These are phyloP conservation scores for Bucorvus abyssinicus DNA, from an alignment of 2,797 vertebrate genomes.

Conservation along the genomic window DNA sequence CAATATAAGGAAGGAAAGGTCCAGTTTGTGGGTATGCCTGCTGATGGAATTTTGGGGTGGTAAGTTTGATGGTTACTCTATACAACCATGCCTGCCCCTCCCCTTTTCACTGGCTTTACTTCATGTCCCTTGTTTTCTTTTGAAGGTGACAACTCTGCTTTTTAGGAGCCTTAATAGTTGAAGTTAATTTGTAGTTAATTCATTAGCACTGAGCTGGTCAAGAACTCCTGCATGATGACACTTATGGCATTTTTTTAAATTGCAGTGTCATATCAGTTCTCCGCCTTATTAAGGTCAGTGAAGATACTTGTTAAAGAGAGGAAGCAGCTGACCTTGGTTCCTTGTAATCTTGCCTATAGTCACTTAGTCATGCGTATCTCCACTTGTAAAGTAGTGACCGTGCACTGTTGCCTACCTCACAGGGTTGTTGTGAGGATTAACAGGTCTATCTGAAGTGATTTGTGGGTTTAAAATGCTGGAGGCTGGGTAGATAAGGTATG, in stretches of 20 bases:
- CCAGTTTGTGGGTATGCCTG: constrained; percentile 68
- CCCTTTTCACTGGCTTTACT: constrained; percentile 46
- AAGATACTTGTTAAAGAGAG: neutral
- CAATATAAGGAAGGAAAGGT: constrained; percentile 65
- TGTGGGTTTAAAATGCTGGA: neutral
- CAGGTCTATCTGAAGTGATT: neutral
- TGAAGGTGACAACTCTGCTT: constrained; percentile 39
- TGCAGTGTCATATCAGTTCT: constrained; percentile 11
- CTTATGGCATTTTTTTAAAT: constrained; percentile 4
- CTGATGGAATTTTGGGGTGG: constrained; percentile 65
- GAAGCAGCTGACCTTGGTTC: neutral
- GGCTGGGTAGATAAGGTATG: neutral
- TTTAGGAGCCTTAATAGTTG: neutral
- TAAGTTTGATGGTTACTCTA: constrained; percentile 66
- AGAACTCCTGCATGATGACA: constrained; percentile 41
- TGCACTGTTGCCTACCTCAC: neutral
- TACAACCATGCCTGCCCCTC: constrained; percentile 58
- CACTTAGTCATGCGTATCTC: neutral
- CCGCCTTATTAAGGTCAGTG: neutral
- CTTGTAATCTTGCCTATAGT: neutral
- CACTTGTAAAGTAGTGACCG: neutral
- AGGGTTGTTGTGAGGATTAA: neutral
- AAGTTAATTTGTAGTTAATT: constrained; percentile 1
- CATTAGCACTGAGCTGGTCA: constrained; percentile 1
- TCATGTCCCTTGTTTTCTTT: constrained; percentile 34